Percentiles rank a stretch among this genome's conserved stretches.
Evolutionary conservation across 2,113 vertebrate genomes (phyloP).

Genomic region (Recurvirostra avosetta): DNA sequence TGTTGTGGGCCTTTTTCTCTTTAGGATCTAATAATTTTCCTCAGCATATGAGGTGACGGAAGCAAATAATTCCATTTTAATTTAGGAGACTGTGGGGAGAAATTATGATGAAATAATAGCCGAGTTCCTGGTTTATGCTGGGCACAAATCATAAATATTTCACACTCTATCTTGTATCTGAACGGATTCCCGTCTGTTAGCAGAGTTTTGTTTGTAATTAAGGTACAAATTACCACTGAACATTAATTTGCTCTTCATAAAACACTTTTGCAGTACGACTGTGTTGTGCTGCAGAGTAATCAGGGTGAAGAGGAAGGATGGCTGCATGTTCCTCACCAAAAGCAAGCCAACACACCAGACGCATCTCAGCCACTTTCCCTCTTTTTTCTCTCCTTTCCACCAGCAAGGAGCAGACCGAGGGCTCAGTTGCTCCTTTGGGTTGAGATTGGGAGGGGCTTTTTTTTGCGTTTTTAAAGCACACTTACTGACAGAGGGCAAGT

Average conservation of each 20-base stretch:
- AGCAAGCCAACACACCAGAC: not conserved
- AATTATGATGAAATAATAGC: not conserved
- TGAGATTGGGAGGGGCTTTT: not conserved
- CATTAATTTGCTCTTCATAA: not conserved
- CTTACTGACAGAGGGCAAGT: not conserved
- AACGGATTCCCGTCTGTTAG: not conserved
- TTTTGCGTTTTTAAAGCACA: not conserved
- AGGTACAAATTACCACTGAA: slow-evolving; percentile 14
- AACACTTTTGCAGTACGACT: not conserved
- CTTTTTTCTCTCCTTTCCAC: not conserved
- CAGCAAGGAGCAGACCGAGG: not conserved
- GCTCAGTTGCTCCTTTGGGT: not conserved
- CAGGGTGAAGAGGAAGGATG: not conserved
- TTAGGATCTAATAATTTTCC: slow-evolving; percentile 1
- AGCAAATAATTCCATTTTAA: slow-evolving; percentile 30
- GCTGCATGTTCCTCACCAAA: not conserved
- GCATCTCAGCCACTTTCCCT: not conserved
- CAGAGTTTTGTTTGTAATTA: slow-evolving; percentile 33
- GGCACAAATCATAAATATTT: slow-evolving; percentile 36
- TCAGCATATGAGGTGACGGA: not conserved
- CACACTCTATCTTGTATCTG: slow-evolving; percentile 1
- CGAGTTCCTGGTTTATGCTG: not conserved
- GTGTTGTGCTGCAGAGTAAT: not conserved
- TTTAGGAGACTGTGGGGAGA: slow-evolving; percentile 15
- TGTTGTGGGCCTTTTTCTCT: not conserved